Conservation (phyloP, 2,113 vertebrate genomes). For the Toxotes jaculatrix region DNA sequence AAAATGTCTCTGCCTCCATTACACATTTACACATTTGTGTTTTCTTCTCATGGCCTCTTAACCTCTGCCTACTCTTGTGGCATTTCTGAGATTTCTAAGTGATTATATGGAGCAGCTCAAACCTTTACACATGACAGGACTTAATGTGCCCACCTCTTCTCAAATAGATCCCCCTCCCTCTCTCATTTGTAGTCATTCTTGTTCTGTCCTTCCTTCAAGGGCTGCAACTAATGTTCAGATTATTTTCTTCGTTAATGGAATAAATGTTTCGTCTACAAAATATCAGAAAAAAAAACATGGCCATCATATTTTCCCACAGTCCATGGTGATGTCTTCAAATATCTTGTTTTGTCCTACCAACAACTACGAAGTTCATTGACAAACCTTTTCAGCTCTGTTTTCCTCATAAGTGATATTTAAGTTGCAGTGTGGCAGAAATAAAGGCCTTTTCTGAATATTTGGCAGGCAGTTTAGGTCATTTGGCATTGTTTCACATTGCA, state of each 20-base stretch:
- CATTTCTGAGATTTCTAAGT: conserved; percentile 62
- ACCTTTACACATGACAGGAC: conserved; percentile 69
- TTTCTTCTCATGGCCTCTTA: conserved; percentile 10
- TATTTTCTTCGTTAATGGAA: not conserved
- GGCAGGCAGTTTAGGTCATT: conserved; percentile 43
- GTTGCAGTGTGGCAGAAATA: conserved; percentile 13
- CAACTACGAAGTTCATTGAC: not conserved
- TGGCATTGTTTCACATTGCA: conserved; percentile 52
- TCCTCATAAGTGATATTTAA: conserved; percentile 3
- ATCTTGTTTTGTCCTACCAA: not conserved
- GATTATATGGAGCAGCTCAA: conserved; percentile 65
- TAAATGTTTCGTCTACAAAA: not conserved
- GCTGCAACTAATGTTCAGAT: conserved; percentile 4
- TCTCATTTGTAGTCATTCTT: not conserved
- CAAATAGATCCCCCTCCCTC: conserved; percentile 7
- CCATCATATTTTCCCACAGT: not conserved
- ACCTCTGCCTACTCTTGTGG: conserved; percentile 23
- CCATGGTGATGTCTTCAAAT: not conserved
- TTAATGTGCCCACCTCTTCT: conserved; percentile 52
- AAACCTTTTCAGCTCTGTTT: not conserved
- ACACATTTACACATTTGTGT: not conserved
- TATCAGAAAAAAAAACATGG: not conserved
- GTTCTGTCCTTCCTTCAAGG: conserved; percentile 9
- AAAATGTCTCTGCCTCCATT: not conserved
- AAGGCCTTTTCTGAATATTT: conserved; percentile 30